Evolutionary conservation across 1,140 invertebrate species (phyloP).

Genomic region (Littorina saxatilis): DNA sequence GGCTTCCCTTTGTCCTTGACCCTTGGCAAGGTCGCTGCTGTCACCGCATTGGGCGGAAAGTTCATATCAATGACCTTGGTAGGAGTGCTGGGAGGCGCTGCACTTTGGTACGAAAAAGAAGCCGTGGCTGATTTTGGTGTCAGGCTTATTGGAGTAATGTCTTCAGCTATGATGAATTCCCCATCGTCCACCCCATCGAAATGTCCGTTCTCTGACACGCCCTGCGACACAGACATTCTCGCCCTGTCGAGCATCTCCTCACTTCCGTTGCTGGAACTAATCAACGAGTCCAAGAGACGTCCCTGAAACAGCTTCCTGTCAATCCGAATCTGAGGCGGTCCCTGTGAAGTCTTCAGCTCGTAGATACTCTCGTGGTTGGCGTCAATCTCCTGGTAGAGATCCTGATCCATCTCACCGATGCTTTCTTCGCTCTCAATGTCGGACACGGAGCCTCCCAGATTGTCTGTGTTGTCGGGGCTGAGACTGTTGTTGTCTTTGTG

Average conservation of each 20-base stretch:
- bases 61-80: slow-evolving; percentile 41
- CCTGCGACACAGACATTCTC: slow-evolving; percentile 37
- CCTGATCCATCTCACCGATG: slow-evolving; percentile 62
- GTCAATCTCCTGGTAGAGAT: slow-evolving; percentile 65
- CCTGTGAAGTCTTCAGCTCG: slow-evolving; percentile 54
- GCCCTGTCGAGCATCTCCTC: slow-evolving; percentile 59
- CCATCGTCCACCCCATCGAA: slow-evolving; percentile 4
- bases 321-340: slow-evolving; percentile 69
- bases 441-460: slow-evolving; percentile 37
- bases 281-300: slow-evolving; percentile 58
- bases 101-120: slow-evolving; percentile 58
- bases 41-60: slow-evolving; percentile 56
- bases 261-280: slow-evolving; percentile 67
- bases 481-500: slow-evolving; percentile 33
- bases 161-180: slow-evolving; percentile 42
- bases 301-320: slow-evolving; percentile 72
- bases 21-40: slow-evolving; percentile 67
- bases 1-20: slow-evolving; percentile 49
- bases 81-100: slow-evolving; percentile 50
- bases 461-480: slow-evolving; percentile 31
- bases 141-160: slow-evolving; percentile 49
- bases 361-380: slow-evolving; percentile 70
- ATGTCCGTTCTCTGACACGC: neutral
- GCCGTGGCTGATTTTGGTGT: slow-evolving; percentile 69
- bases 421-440: slow-evolving; percentile 60